phyloP scores from a whole-genome alignment of 2,888 invertebrate genomes.

The Falcaria lacertinaria region DNA sequence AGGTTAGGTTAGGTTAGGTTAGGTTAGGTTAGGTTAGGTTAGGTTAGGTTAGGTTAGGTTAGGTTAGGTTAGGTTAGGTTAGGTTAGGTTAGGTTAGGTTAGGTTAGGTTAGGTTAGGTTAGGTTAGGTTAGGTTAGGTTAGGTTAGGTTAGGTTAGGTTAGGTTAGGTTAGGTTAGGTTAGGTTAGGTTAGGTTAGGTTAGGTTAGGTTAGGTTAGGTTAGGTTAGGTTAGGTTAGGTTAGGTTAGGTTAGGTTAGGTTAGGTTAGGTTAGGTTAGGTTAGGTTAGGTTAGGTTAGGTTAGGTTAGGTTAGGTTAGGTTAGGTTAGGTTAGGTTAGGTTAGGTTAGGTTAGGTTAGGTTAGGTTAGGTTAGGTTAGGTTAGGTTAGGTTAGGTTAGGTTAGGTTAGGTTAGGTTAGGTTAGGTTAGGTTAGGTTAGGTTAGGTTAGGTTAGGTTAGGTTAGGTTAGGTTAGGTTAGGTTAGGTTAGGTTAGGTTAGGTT shows the following conservation, averaged over 20 bases:
- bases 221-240: background rate
- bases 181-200: background rate
- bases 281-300: background rate
- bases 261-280: background rate
- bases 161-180: background rate
- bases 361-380: background rate
- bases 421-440: background rate
- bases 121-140: background rate
- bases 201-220: background rate
- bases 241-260: background rate
- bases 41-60: conserved; percentile 12
- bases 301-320: background rate
- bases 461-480: background rate
- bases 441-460: background rate
- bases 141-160: background rate
- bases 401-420: background rate
- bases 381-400: background rate
- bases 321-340: background rate
- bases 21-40: conserved; percentile 11
- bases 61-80: conserved; percentile 1
- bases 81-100: background rate
- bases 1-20: conserved; percentile 9
- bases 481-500: background rate
- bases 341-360: background rate
- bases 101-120: background rate